Conservation (phyloP, 2,113 vertebrate genomes). For the Pelodiscus sinensis region DNA sequence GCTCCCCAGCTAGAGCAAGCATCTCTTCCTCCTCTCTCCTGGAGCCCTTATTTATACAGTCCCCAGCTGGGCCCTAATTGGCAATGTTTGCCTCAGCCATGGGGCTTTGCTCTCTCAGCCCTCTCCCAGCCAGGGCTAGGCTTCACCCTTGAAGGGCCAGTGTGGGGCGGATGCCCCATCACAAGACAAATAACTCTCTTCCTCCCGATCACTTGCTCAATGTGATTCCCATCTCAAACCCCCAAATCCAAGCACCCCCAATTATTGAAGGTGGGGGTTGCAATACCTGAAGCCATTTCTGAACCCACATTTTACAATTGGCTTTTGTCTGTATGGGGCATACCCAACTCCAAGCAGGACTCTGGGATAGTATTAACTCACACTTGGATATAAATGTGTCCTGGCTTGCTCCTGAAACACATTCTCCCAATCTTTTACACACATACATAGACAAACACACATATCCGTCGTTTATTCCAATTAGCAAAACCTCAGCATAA, state of each 20-base stretch:
- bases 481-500: not conserved
- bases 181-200: not conserved
- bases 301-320: not conserved
- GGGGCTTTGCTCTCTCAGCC: too few species aligned
- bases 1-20: too few species aligned
- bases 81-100: too few species aligned
- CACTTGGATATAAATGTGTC: too few species aligned
- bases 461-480: not conserved
- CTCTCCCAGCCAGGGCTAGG: too few species aligned
- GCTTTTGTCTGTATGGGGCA: not conserved
- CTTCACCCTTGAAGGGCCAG: too few species aligned
- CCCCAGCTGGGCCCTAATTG: too few species aligned
- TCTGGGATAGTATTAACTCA: not conserved
- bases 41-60: too few species aligned
- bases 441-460: not conserved
- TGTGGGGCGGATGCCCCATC: too few species aligned
- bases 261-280: accelerated
- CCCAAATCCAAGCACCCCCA: not conserved
- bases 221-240: not conserved
- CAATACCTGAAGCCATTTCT: not conserved
- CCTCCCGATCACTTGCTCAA: not conserved
- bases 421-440: not conserved
- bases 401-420: not conserved
- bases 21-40: too few species aligned
- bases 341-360: not conserved